Base-by-base conservation (phyloP, 2,797 vertebrate genomes). In the Numenius phaeopus region DNA sequence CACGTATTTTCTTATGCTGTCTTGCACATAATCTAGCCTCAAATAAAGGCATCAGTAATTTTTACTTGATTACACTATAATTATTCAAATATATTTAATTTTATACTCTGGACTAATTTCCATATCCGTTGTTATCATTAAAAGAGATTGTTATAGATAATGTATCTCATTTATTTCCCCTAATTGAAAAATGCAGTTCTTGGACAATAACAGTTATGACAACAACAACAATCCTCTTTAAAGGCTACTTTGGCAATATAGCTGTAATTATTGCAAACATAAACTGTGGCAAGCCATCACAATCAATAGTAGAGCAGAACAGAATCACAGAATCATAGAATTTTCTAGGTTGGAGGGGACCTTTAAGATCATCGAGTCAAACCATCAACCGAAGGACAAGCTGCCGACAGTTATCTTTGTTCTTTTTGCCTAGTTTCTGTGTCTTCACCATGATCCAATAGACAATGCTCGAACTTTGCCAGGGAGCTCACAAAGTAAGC, bases 21-120 rank as follows among this genome's bases (percentile, higher is more conserved):
- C 98, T 98, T 96, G 88, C 86, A 97, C 90, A 94, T 96, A 97
- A 97, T 97, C 93, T 96, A 93, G 92, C 80, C 77, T 96, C 94
- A 97, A 94, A 98, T 97, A 98, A 98, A 98, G 93, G 82, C 98
- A 97, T 97, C 94, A 80, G 94, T 98, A 98, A 98, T 98, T 98
- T 96, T 97, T 80, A 97, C 97, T 98, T 98, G 98, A 98, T 98
- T 98, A 95, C 97, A 96, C 97, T 97, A 72, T 97, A 98, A 98
- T 98, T 98, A 98, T 98, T 98, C 96, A 98, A 98, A 98, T 98
- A 97, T 95, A 85, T 95, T 97, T 98, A 98, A 98, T 98, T 98
- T 97, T 97, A 92, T 96, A 88, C 94, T 91, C 94, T 94, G 61
- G 87, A 92, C 95, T 98, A 97, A 98, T 98, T 98, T 98, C 92